Percentiles rank a stretch among this genome's conserved stretches.
Evolutionary conservation across 2,888 invertebrate genomes (phyloP).

Genomic region (Zele albiditarsus): DNA sequence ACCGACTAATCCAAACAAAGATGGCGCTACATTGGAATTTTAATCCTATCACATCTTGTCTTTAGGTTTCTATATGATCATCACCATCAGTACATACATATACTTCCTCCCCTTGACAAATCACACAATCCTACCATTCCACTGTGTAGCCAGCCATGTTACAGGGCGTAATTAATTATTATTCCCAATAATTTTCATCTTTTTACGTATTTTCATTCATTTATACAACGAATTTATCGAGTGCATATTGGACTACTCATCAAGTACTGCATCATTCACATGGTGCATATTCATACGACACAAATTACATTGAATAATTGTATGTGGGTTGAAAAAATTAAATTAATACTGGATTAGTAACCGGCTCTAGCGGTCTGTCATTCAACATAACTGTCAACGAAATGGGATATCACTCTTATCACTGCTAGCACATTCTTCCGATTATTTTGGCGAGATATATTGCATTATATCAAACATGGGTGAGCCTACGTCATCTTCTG

Average conservation of each 20-base stretch:
- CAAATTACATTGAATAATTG: not conserved
- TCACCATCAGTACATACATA: not conserved
- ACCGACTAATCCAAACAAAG: not conserved
- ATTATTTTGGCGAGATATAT: constrained; percentile 19
- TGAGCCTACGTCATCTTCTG: constrained; percentile 31
- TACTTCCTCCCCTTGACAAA: not conserved
- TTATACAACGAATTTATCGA: constrained; percentile 13
- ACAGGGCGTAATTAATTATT: constrained; percentile 52
- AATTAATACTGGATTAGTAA: constrained; percentile 11
- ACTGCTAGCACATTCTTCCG: constrained; percentile 37
- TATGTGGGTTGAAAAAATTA: not conserved
- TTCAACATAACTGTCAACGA: constrained; percentile 42
- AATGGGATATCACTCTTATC: constrained; percentile 17
- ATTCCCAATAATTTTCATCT: constrained; percentile 24
- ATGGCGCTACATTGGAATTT: not conserved
- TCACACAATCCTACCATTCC: not conserved
- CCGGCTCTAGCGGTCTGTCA: constrained; percentile 42
- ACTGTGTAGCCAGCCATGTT: constrained; percentile 33
- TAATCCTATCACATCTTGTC: not conserved
- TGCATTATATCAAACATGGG: constrained; percentile 42
- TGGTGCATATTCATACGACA: not conserved
- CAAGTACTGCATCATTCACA: not conserved
- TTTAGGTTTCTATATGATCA: not conserved
- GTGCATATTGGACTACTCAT: not conserved
- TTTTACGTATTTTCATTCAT: not conserved